Conservation (phyloP, 2,113 vertebrate genomes). For the Delphinapterus leucas region DNA sequence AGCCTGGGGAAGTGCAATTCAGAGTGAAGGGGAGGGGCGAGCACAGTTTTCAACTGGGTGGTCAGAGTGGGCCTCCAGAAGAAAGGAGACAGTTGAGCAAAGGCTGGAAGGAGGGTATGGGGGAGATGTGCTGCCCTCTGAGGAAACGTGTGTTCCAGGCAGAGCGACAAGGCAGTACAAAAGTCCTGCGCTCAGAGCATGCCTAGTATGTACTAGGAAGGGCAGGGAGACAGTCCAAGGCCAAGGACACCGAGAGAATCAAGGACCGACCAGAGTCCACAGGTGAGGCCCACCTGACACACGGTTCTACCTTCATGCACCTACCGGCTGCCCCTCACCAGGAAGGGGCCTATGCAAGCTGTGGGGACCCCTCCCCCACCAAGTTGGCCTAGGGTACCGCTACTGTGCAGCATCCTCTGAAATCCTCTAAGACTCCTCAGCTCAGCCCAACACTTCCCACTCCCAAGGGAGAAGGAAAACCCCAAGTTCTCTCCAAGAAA, state of each 20-base stretch:
- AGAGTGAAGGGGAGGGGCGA: rapidly evolving
- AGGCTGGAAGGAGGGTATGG: neutral
- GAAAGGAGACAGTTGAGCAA: neutral
- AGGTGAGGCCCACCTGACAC: neutral
- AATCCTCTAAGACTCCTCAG: neutral
- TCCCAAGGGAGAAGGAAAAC: too few relatives aligned
- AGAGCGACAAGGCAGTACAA: neutral
- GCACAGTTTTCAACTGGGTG: rapidly evolving
- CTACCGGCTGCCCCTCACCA: rapidly evolving
- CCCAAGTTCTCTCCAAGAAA: neutral
- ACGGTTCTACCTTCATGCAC: rapidly evolving
- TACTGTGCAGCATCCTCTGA: neutral
- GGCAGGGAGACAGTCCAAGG: neutral
- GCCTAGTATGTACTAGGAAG: neutral
- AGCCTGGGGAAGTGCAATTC: rapidly evolving
- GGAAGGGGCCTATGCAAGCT: neutral
- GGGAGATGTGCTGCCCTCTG: neutral
- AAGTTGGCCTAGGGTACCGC: neutral
- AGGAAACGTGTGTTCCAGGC: neutral
- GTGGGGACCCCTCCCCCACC: too few relatives aligned
- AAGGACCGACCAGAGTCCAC: too few relatives aligned
- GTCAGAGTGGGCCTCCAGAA: too few relatives aligned
- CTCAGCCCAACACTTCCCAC: neutral
- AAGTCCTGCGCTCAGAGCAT: neutral
- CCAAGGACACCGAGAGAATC: neutral